These are phyloP conservation scores for Uromys caudimaculatus DNA, from an alignment of 2,797 vertebrate species.

Conservation along the genomic window DNA sequence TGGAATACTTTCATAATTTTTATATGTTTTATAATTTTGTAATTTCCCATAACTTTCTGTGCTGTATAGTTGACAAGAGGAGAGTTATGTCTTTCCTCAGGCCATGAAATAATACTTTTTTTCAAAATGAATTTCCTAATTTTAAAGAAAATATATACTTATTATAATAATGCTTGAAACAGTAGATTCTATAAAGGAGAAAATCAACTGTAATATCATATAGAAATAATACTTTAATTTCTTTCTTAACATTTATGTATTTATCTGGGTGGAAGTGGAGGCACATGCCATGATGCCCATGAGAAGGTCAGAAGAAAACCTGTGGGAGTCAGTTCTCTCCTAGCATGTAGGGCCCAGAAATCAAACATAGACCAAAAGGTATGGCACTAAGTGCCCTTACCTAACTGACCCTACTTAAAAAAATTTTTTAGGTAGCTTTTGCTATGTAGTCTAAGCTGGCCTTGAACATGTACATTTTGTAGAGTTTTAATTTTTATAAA, in stretches of 20 bases:
- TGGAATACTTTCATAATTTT: not conserved
- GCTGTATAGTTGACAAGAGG: not conserved
- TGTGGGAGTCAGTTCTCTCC: not conserved
- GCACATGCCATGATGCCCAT: not conserved
- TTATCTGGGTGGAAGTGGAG: not conserved
- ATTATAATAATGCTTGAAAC: not conserved
- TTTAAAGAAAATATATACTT: constrained; percentile 28
- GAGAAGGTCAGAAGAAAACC: not conserved
- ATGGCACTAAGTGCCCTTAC: not conserved
- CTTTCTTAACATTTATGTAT: not conserved
- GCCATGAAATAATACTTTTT: not conserved
- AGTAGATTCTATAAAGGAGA: constrained; percentile 9
- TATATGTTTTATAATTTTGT: not conserved
- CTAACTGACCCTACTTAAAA: not conserved
- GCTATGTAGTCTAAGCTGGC: not conserved
- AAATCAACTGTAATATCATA: constrained; percentile 22
- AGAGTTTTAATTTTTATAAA: constrained; percentile 44
- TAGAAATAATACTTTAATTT: not conserved
- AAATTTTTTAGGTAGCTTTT: not conserved
- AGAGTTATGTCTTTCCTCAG: constrained; percentile 39
- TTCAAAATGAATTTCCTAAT: constrained; percentile 9
- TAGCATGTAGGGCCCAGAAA: not conserved
- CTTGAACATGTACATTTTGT: constrained; percentile 31
- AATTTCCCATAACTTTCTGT: not conserved
- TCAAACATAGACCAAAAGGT: not conserved